phyloP scores from a whole-genome alignment of 2,888 invertebrate species.

The Drosophila ustulata region DNA sequence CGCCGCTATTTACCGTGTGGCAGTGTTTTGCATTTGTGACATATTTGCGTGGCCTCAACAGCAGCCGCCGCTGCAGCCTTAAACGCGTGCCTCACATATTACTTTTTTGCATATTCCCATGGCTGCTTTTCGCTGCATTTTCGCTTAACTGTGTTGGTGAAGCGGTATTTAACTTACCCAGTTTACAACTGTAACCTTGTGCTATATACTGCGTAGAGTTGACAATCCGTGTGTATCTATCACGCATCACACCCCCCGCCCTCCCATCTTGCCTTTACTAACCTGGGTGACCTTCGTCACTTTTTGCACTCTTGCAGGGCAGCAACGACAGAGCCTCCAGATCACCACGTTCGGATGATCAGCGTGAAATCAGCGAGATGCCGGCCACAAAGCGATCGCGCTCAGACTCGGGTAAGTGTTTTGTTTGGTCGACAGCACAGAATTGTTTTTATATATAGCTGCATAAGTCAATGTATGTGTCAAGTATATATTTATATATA shows the following conservation, averaged over 20 bases:
- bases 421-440: slow-evolving; percentile 12
- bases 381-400: slow-evolving; percentile 80
- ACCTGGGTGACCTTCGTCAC: slow-evolving; percentile 31
- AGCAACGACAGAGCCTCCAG: slow-evolving; percentile 83
- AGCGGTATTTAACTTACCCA: too few species aligned
- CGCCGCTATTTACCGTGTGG: neutral
- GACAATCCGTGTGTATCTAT: slow-evolving; percentile 29
- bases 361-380: slow-evolving; percentile 76
- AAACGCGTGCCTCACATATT: slow-evolving; percentile 28
- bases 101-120: slow-evolving; percentile 28
- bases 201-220: neutral
- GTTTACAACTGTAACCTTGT: neutral
- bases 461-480: slow-evolving; percentile 51
- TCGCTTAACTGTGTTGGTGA: neutral
- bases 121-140: neutral
- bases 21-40: slow-evolving; percentile 26
- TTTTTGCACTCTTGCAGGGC: slow-evolving; percentile 62
- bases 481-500: slow-evolving; percentile 35
- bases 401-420: slow-evolving; percentile 82
- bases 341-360: slow-evolving; percentile 82
- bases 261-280: neutral
- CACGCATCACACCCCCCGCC: slow-evolving; percentile 8
- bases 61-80: slow-evolving; percentile 12
- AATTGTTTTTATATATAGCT: slow-evolving; percentile 21
- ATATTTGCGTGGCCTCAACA: slow-evolving; percentile 28